Evolutionary conservation across 2,113 vertebrate species (phyloP).

Genomic region (Ancistrus triradiatus): DNA sequence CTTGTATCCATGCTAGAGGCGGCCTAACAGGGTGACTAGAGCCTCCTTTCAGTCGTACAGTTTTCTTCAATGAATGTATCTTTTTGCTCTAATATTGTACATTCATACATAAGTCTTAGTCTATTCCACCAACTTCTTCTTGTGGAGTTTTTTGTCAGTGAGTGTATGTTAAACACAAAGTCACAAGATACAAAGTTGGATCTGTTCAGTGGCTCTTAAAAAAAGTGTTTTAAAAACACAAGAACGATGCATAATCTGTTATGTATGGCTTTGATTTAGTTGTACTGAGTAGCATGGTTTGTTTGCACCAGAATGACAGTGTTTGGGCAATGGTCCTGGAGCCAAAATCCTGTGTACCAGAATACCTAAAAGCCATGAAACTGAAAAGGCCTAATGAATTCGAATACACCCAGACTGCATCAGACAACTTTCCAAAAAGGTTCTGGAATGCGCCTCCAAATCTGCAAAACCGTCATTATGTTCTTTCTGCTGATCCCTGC

Average conservation of each 20-base stretch:
- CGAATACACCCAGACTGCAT: background rate
- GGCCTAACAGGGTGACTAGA: too few species aligned
- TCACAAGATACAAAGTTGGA: background rate
- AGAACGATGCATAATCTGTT: too few species aligned
- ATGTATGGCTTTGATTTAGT: background rate
- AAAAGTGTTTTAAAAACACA: background rate
- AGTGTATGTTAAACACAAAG: too few species aligned
- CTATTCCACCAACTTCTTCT: too few species aligned
- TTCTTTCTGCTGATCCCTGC: slow-evolving; percentile 63
- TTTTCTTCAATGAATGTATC: too few species aligned
- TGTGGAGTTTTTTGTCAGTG: too few species aligned
- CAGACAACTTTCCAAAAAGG: slow-evolving; percentile 14
- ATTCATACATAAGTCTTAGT: too few species aligned
- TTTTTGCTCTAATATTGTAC: too few species aligned
- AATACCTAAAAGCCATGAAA: slow-evolving; percentile 2
- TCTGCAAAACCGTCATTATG: slow-evolving; percentile 57
- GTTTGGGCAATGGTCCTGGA: background rate
- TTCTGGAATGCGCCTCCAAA: slow-evolving; percentile 40
- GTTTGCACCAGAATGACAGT: slow-evolving; percentile 27
- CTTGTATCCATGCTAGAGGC: too few species aligned
- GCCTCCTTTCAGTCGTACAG: too few species aligned
- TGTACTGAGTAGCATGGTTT: slow-evolving; percentile 2
- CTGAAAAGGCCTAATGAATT: background rate
- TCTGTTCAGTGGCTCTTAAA: background rate
- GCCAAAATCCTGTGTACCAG: background rate